A percentile compares a stretch with the other conserved stretches of the same genome.
phyloP scores from a whole-genome alignment of 2,113 vertebrate species.

The Pseudonaja textilis region DNA sequence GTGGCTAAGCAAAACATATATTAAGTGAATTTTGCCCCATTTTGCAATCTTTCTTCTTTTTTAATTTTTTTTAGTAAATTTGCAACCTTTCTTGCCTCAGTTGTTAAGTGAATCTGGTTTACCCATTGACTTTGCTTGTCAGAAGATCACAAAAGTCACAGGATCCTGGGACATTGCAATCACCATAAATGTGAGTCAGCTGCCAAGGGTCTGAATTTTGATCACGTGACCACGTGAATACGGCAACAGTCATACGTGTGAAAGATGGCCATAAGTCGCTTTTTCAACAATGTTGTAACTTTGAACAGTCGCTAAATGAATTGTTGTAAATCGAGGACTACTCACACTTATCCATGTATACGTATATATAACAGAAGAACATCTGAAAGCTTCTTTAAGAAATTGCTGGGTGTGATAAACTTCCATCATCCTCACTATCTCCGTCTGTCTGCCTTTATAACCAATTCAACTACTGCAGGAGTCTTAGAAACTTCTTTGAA shows the following conservation, averaged over 20 bases:
- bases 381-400: background rate
- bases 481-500: background rate
- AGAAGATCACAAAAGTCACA: background rate
- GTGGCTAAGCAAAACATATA: background rate
- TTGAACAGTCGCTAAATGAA: background rate
- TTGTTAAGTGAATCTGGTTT: background rate
- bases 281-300: background rate
- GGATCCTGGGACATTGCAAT: background rate
- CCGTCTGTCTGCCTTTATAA: background rate
- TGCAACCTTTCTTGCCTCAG: background rate
- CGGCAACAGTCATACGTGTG: background rate
- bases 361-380: background rate
- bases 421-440: background rate
- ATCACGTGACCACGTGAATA: background rate
- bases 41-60: background rate
- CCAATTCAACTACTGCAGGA: background rate
- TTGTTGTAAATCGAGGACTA: background rate
- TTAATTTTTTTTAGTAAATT: background rate
- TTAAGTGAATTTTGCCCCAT: background rate
- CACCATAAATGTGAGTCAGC: background rate
- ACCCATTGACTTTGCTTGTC: background rate
- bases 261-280: background rate
- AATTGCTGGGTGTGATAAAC: background rate
- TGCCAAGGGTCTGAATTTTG: background rate
- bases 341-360: background rate